Percentiles rank a stretch among this genome's conserved stretches.
Conservation (phyloP, 2,888 invertebrate species). For the Capitulum mitella region DNA sequence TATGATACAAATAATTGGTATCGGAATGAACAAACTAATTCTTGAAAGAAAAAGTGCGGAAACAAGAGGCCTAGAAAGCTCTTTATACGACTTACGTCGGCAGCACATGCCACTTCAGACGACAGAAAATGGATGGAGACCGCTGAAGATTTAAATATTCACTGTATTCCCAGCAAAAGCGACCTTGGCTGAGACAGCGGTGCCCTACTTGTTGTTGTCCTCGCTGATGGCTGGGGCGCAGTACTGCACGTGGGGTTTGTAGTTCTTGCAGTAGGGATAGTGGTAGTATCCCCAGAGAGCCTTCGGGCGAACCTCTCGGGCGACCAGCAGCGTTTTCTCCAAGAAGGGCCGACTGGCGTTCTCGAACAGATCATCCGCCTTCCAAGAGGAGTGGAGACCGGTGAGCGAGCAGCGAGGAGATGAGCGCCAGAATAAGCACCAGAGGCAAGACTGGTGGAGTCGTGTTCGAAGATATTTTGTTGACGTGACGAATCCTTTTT, state of each 20-base stretch:
- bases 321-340: slow-evolving; percentile 57
- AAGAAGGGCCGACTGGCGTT: slow-evolving; percentile 52
- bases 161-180: too few relatives aligned
- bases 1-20: too few relatives aligned
- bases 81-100: too few relatives aligned
- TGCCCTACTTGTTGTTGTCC: neutral
- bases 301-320: slow-evolving; percentile 56
- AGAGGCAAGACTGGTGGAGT: slow-evolving; percentile 48
- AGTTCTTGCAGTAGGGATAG: slow-evolving; percentile 74
- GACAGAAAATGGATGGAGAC: too few relatives aligned
- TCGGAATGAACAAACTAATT: too few relatives aligned
- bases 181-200: too few relatives aligned
- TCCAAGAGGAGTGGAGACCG: slow-evolving; percentile 50
- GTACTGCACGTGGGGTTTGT: slow-evolving; percentile 45
- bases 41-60: too few relatives aligned
- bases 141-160: slow-evolving; percentile 19
- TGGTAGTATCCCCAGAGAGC: slow-evolving; percentile 78
- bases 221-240: slow-evolving; percentile 35
- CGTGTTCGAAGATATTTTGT: too few relatives aligned
- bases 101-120: too few relatives aligned
- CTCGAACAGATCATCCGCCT: neutral
- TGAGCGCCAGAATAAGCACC: slow-evolving; percentile 55
- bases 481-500: neutral
- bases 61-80: too few relatives aligned
- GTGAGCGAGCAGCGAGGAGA: neutral